Base-by-base conservation (phyloP, 37 sponge, comb jelly and placozoan genomes). In the Haliclona indistincta region DNA sequence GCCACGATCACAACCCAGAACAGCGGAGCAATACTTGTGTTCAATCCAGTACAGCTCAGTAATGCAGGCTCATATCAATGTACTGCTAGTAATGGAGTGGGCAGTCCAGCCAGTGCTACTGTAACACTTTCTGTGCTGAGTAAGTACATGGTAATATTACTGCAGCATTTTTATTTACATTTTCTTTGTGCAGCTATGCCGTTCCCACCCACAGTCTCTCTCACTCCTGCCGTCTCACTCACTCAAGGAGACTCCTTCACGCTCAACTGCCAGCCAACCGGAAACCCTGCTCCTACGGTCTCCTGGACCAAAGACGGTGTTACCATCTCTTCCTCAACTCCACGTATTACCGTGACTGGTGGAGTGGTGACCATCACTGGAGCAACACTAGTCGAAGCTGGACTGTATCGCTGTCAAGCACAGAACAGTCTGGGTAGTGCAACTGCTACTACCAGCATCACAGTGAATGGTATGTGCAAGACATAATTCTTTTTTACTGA, bases 251-350 rank as follows among this genome's bases (percentile, higher is more conserved):
- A 56, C 13, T 22, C 55, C 52, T 29, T 71, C 15, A 42, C 54
- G 2, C 74, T 88, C 53, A 44, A 78, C 43, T 88, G 89, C 64
- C 3, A 65, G 5, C 47, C 69, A 4, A 68, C 30, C 43, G 89
- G 89, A 20, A 63, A 73, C 36, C 89, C 89, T 28, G 20, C 69
- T 32, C 89, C 89, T 4, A 36, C 40, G n/a, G 70, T 88, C 34
- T 41, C 55, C 17, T 88, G 89, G 89, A 69, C 25, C 45, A 78
- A 64, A 52, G 70, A 70, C 35, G 63, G 30, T 1, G 60, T 11
- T 35, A 23, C 13, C 36, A 30, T 15, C 22, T 32, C 77, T 2
- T 17, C 17, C 2, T 11, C 64, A n/a, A 49, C 25, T 15, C 54
- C 33, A 2, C 56, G 64, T 7, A 22, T 70, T n/a, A 38, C 44